These are phyloP conservation scores for Xylocampa areola DNA, from an alignment of 2,888 invertebrate genomes.

Conservation along the genomic window DNA sequence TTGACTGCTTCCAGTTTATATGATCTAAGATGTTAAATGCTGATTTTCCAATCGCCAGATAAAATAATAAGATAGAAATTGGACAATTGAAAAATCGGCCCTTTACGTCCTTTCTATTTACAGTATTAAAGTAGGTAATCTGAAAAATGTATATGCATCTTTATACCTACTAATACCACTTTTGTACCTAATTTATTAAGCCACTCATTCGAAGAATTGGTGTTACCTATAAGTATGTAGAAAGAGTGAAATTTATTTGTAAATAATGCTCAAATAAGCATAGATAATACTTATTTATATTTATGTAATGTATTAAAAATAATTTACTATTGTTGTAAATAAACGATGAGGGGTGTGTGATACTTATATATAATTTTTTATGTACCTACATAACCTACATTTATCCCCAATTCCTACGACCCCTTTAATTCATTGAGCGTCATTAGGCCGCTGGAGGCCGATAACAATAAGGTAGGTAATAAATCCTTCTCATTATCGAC, in stretches of 20 bases:
- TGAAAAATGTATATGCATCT: conserved; percentile 30
- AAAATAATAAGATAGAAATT: too few species aligned
- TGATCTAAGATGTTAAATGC: conserved; percentile 21
- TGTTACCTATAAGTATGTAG: conserved; percentile 35
- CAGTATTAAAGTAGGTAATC: conserved; percentile 30
- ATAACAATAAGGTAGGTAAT: too few species aligned
- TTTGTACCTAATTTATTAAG: conserved; percentile 51
- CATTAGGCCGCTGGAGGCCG: too few species aligned
- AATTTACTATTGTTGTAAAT: conserved; percentile 76
- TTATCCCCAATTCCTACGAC: background rate
- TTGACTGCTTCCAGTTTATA: conserved; percentile 15
- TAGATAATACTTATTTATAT: conserved; percentile 57
- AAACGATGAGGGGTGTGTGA: conserved; percentile 71
- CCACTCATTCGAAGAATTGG: conserved; percentile 31
- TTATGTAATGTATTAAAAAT: conserved; percentile 55
- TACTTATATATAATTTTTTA: conserved; percentile 10
- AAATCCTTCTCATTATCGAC: too few species aligned
- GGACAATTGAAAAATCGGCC: too few species aligned
- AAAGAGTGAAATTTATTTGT: conserved; percentile 53
- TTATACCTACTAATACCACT: conserved; percentile 13
- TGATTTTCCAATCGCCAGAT: too few species aligned
- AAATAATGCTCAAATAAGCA: conserved; percentile 71
- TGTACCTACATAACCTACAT: background rate
- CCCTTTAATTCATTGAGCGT: too few species aligned
- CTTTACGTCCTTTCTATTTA: too few species aligned